phyloP scores from a whole-genome alignment of 2,888 invertebrate species.

The Escarpia spicata region DNA sequence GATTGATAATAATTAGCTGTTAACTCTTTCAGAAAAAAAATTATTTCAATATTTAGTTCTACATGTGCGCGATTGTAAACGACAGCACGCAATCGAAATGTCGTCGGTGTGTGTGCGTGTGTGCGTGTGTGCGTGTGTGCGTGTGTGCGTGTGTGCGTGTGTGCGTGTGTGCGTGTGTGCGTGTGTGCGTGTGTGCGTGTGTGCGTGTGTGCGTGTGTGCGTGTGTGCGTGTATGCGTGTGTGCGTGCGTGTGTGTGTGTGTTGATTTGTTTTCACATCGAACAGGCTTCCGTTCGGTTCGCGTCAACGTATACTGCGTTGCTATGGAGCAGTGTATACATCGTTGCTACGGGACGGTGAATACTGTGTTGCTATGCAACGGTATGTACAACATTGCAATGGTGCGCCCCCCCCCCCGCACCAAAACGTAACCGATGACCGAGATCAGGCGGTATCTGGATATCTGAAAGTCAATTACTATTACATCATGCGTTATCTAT shows the following conservation, averaged over 20 bases:
- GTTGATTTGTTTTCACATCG: background rate
- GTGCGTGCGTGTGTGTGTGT: no score
- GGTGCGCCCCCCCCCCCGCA: no score
- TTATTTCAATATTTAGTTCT: no score
- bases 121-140: slow-evolving; percentile 24
- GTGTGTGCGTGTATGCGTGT: slow-evolving; percentile 22
- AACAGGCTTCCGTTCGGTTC: background rate
- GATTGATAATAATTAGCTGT: no score
- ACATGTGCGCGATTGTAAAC: no score
- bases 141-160: slow-evolving; percentile 28
- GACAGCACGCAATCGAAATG: no score
- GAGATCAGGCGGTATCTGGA: background rate
- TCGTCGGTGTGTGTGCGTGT: background rate
- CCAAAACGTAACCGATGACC: background rate
- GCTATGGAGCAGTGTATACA: no score
- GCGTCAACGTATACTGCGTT: no score
- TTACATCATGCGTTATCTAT: background rate
- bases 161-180: slow-evolving; percentile 27
- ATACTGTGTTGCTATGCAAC: no score
- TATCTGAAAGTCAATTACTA: background rate
- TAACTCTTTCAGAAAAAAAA: no score
- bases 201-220: slow-evolving; percentile 30
- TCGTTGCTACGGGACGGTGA: no score
- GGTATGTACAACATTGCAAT: no score
- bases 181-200: background rate